Base-by-base conservation (phyloP, 2,888 invertebrate species). In the Athetis lepigone region DNA sequence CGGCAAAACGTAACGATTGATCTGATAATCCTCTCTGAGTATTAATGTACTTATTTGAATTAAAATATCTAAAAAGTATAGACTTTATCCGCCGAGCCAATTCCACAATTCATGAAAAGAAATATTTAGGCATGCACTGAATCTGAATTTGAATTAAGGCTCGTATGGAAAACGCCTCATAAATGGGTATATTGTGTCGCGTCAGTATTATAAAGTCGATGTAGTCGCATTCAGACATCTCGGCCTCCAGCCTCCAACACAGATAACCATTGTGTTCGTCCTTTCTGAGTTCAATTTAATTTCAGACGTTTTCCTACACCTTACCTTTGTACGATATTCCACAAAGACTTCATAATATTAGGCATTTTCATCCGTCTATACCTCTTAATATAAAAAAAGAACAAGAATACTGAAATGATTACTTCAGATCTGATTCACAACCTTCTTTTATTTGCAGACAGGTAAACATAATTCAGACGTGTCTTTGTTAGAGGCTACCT, bases 221-320 rank as follows among this genome's bases (percentile, higher is more conserved):
- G 88, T 88, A 88, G 86, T 83, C 79, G 83, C 82, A 89, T 90
- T 89, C 90, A 89, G 80, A 77, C 80, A 82, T 81, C 82, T 83
- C 83, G 77, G 83, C 83, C 82, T 85, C 82, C 80, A 77, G 81
- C 77, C 77, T 75, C 45, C 63, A 50, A 55, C 65, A 58, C 67
- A 83, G 85, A 81, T 78, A 75, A 75, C 86, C 76, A 90, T 93
- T 92, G 92, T 92, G 84, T 74, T 80, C 76, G 83, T 84, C 88
- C 89, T 90, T 90, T 87, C 85, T 79, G 84, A 85, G 85, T 89
- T 90, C 87, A 89, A 92, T 91, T 88, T 88, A 88, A 90, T 91
- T 89, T 89, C 85, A 89, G 85, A 82, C 87, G 83, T 88, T 88
- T 88, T 84, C 81, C 82, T 86, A 84, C 84, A 83, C 82, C 78